A percentile compares a stretch with the other conserved stretches of the same genome.
Evolutionary conservation across 2,888 invertebrate species (phyloP).

Genomic region (Mesopsocus fuscifrons): DNA sequence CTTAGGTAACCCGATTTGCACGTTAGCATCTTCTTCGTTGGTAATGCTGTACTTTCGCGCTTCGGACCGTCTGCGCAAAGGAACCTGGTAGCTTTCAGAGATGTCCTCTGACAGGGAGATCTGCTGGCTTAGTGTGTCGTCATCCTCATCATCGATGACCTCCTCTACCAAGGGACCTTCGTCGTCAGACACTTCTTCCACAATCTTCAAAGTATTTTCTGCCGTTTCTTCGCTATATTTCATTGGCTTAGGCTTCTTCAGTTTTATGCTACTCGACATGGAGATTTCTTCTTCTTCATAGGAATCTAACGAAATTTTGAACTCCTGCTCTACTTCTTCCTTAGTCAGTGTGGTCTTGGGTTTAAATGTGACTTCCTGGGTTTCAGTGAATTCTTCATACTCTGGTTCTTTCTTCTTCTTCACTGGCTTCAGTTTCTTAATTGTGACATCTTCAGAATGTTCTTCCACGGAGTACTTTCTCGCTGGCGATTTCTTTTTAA

Average conservation of each 20-base stretch:
- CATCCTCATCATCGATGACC: slow-evolving; percentile 16
- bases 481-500: slow-evolving; percentile 17
- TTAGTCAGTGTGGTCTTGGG: slow-evolving; percentile 57
- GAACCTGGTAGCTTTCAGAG: slow-evolving; percentile 25
- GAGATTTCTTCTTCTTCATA: slow-evolving; percentile 79
- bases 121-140: slow-evolving; percentile 10
- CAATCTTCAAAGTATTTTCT: slow-evolving; percentile 45
- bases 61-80: slow-evolving; percentile 28
- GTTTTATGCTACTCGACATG: slow-evolving; percentile 66
- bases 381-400: slow-evolving; percentile 19
- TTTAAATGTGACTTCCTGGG: slow-evolving; percentile 19
- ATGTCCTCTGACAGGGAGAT: slow-evolving; percentile 23
- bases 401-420: slow-evolving; percentile 28
- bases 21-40: slow-evolving; percentile 39
- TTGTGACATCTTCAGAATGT: slow-evolving; percentile 18
- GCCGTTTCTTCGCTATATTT: slow-evolving; percentile 54
- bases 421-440: slow-evolving; percentile 20
- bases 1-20: slow-evolving; percentile 27
- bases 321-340: slow-evolving; percentile 78
- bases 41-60: slow-evolving; percentile 36
- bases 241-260: slow-evolving; percentile 43
- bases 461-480: slow-evolving; percentile 18
- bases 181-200: slow-evolving; percentile 25
- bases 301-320: slow-evolving; percentile 65
- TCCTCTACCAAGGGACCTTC: slow-evolving; percentile 20